Conservation (phyloP, 37 sponge, comb jelly and placozoan species). For the Crambe crambe region DNA sequence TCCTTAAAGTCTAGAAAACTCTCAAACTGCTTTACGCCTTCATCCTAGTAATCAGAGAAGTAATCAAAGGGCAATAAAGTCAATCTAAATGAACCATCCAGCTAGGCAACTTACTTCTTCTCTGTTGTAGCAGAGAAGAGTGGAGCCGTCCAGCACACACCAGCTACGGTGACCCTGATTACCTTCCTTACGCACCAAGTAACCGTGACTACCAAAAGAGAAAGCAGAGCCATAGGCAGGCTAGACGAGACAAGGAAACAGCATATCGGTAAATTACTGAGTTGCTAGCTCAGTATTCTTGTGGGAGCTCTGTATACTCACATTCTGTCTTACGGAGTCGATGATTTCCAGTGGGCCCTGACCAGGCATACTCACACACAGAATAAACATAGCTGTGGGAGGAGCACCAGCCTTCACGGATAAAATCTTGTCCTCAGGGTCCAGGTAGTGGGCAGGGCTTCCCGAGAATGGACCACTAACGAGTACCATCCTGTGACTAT, state of each 20-base stretch:
- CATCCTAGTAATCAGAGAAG: slow-evolving; percentile 29
- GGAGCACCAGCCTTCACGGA: slow-evolving; percentile 30
- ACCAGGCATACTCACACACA: slow-evolving; percentile 38
- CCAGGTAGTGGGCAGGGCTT: slow-evolving; percentile 30
- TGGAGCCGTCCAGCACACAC: slow-evolving; percentile 82
- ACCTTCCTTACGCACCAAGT: slow-evolving; percentile 51
- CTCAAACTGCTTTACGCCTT: slow-evolving; percentile 62
- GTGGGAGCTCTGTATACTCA: no score
- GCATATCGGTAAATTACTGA: not conserved
- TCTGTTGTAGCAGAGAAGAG: slow-evolving; percentile 68
- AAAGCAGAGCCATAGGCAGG: slow-evolving; percentile 47
- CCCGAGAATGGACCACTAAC: slow-evolving; percentile 19
- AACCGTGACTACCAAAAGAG: slow-evolving; percentile 46
- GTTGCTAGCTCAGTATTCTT: no score
- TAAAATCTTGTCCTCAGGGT: slow-evolving; percentile 41
- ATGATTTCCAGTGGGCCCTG: slow-evolving; percentile 17
- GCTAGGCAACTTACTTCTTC: slow-evolving; percentile 65
- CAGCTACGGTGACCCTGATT: slow-evolving; percentile 48
- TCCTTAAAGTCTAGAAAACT: slow-evolving; percentile 28
- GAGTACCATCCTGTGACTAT: slow-evolving; percentile 46
- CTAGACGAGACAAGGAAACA: slow-evolving; percentile 13
- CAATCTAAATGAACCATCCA: no score
- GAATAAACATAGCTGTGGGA: slow-evolving; percentile 39
- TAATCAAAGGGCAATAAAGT: not conserved
- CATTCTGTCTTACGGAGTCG: slow-evolving; percentile 47